phyloP scores from a whole-genome alignment of 2,113 vertebrate genomes.

The Eurypyga helias region DNA sequence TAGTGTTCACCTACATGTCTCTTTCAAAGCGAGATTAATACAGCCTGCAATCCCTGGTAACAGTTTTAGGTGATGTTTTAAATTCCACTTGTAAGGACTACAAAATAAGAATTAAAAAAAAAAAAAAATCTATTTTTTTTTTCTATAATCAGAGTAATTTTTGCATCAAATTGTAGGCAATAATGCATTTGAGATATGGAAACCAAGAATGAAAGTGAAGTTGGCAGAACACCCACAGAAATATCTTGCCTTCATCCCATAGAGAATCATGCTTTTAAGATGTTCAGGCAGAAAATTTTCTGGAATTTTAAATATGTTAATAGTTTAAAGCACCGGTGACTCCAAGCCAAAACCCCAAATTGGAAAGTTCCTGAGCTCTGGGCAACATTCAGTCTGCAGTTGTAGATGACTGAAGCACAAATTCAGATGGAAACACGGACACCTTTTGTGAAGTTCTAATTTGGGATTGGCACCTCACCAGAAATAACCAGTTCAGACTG shows the following conservation, averaged over 20 bases:
- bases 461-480: not conserved
- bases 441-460: not conserved
- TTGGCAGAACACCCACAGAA: not conserved
- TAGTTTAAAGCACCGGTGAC: not conserved
- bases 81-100: not conserved
- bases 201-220: not conserved
- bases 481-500: not conserved
- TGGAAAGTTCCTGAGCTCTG: not conserved
- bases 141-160: not conserved
- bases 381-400: not conserved
- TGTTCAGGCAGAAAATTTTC: not conserved
- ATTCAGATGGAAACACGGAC: not conserved
- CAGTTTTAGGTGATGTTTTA: not conserved
- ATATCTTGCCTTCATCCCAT: not conserved
- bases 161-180: not conserved
- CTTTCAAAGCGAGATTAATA: not conserved
- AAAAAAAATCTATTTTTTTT: not conserved
- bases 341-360: conserved; percentile 29
- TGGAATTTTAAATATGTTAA: conserved; percentile 17
- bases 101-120: not conserved
- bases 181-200: not conserved
- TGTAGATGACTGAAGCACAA: not conserved
- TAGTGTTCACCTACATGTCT: not conserved
- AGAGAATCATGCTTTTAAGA: not conserved
- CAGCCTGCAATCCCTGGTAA: not conserved